Evolutionary conservation across 64 coral and sea anemone species (phyloP), one percentile per base, ranked within the genome.

Genomic region (Dendrophyllia cribrosa): DNA sequence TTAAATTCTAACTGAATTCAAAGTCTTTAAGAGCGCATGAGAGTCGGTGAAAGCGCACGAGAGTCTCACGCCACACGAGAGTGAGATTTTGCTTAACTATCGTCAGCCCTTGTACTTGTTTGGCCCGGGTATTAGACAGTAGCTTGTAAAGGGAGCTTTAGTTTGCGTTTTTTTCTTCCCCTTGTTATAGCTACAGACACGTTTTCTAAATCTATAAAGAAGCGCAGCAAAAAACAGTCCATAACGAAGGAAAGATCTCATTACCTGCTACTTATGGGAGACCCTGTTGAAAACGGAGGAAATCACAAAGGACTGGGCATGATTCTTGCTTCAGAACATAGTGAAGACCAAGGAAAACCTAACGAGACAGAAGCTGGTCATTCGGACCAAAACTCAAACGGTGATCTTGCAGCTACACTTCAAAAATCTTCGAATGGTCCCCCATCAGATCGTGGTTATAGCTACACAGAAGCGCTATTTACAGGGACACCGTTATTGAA

Each of bases 391-490:
- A 84, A 23, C 14, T 20, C 60, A 23, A 63, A 51, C 3, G 3
- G 15, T 23, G 80, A 67, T 51, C 43, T 67, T 11, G 16, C 61
- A 6, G 45, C 43, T 51, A 66, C 80, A 49, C 46, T 84, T 19
- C 61, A 68, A 68, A 50, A 19, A 14, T 84, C 62, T 84, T 68
- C 62, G 7, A 24, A 47, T 23, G 61, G 60, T 48, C 50, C 13
- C 43, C 60, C 80, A 51, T 84, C 80, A 21, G 44, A 84, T 66
- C 61, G 62, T 9, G 80, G 61, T 15, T 84, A 67, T 11, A 84
- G 80, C 62, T 84, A 84, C 62, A 84, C 80, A 20, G 80, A 84
- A n/a, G 80, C 80, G 17, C 62, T 84, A 13, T 84, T 84, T 44
- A 84, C 80, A 52, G 80, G 80, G 45, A 65, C 80, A 11, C 80